Evolutionary conservation across 2,113 vertebrate species (phyloP).

Genomic region (Cyprinodon brontotheroides): DNA sequence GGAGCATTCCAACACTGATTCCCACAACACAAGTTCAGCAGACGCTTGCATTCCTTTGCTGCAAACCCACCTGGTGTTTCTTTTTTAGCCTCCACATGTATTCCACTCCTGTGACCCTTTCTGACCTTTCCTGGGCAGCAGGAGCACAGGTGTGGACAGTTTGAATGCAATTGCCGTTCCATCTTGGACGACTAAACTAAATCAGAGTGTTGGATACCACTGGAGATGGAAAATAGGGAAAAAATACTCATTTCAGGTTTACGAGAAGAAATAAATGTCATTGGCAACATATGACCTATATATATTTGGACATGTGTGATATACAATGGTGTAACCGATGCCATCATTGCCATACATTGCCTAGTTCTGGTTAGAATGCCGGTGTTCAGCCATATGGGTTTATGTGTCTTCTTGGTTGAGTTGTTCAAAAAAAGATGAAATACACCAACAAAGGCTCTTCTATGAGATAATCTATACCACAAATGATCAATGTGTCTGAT

Average conservation of each 20-base stretch:
- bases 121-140: slow-evolving; percentile 18
- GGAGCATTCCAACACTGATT: slow-evolving; percentile 51
- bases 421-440: slow-evolving; percentile 1
- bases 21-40: slow-evolving; percentile 48
- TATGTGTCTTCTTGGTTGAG: slow-evolving; percentile 13
- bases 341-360: too few species aligned
- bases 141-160: slow-evolving; percentile 14
- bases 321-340: too few species aligned
- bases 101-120: slow-evolving; percentile 15
- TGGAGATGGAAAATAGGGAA: too few species aligned
- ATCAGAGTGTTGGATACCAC: too few species aligned
- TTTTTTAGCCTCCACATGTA: slow-evolving; percentile 24
- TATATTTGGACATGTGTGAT: too few species aligned
- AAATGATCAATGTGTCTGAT: slow-evolving; percentile 19
- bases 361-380: too few species aligned
- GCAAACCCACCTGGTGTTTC: slow-evolving; percentile 48
- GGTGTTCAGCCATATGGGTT: not conserved
- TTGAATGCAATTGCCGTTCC: not conserved
- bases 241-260: too few species aligned
- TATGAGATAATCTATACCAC: slow-evolving; percentile 14
- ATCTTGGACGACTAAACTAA: too few species aligned
- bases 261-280: too few species aligned
- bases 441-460: not conserved
- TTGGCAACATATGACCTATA: too few species aligned
- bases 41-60: slow-evolving; percentile 52